phyloP scores from a whole-genome alignment of 2,113 vertebrate genomes.

The Alligator sinensis region DNA sequence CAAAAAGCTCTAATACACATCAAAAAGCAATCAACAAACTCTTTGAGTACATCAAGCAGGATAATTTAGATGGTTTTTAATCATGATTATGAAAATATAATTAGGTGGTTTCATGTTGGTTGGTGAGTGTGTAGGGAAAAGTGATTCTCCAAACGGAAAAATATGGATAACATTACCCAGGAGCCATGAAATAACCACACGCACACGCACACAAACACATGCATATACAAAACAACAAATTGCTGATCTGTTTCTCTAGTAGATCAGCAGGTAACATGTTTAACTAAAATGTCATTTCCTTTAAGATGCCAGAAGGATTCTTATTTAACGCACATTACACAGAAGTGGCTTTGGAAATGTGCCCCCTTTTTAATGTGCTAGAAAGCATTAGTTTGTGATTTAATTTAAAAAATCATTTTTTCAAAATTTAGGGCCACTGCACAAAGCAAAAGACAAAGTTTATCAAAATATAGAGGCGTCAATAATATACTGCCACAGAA shows the following conservation, averaged over 20 bases:
- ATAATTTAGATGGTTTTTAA: slow-evolving; percentile 83
- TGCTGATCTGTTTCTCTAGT: slow-evolving; percentile 45
- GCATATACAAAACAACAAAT: neutral
- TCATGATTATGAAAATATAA: slow-evolving; percentile 84
- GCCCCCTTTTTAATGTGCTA: slow-evolving; percentile 55
- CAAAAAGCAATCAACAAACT: slow-evolving; percentile 84
- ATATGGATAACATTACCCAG: slow-evolving; percentile 68
- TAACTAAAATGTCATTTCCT: slow-evolving; percentile 67
- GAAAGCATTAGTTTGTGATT: slow-evolving; percentile 57
- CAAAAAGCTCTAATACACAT: slow-evolving; percentile 79
- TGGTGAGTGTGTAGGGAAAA: slow-evolving; percentile 76
- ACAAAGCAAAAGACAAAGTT: slow-evolving; percentile 34
- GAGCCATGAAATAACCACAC: slow-evolving; percentile 57
- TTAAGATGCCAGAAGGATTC: slow-evolving; percentile 63
- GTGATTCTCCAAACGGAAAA: slow-evolving; percentile 79
- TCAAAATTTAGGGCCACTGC: slow-evolving; percentile 1
- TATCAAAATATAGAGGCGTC: slow-evolving; percentile 18
- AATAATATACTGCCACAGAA: neutral
- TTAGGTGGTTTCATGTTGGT: slow-evolving; percentile 81
- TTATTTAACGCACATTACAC: slow-evolving; percentile 72
- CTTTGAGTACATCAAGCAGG: slow-evolving; percentile 80
- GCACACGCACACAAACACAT: neutral
- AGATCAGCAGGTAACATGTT: slow-evolving; percentile 64
- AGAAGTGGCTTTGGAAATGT: slow-evolving; percentile 70
- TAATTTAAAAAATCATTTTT: slow-evolving; percentile 61